Conservation (phyloP, 2,888 invertebrate species). For the Aquatica leii region DNA sequence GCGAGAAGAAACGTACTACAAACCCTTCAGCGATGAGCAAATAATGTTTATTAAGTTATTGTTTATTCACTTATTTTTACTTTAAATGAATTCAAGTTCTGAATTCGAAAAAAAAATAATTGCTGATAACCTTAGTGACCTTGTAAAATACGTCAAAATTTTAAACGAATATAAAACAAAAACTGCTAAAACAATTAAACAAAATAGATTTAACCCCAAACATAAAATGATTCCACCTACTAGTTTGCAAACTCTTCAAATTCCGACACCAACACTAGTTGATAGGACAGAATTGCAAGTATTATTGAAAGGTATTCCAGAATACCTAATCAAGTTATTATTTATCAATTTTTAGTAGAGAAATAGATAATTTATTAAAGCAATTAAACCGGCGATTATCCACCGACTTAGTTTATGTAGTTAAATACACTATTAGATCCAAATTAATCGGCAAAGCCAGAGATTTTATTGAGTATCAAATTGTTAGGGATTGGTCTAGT, state of each 20-base stretch:
- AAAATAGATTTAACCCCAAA: background rate
- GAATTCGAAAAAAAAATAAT: background rate
- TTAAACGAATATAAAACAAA: background rate
- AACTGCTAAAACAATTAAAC: background rate
- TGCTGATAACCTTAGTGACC: background rate
- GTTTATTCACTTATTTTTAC: background rate
- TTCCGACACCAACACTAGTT: background rate
- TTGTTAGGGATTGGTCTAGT: background rate
- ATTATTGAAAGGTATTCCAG: constrained; percentile 18
- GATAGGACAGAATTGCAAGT: constrained; percentile 12
- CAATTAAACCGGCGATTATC: background rate
- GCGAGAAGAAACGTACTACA: background rate
- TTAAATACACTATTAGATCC: too few species aligned
- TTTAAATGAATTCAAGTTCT: background rate
- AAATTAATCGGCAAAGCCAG: too few species aligned
- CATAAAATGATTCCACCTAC: background rate
- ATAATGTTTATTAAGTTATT: too few species aligned
- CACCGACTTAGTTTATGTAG: background rate
- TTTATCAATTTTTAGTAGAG: constrained; percentile 23
- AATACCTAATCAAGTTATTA: constrained; percentile 17
- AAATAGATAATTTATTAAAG: constrained; percentile 10
- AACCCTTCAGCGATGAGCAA: too few species aligned
- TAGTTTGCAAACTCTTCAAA: background rate
- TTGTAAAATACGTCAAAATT: too few species aligned
- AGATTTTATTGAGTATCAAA: too few species aligned